Evolutionary conservation across 2,113 vertebrate species (phyloP).

Genomic region (Hyaena hyaena): DNA sequence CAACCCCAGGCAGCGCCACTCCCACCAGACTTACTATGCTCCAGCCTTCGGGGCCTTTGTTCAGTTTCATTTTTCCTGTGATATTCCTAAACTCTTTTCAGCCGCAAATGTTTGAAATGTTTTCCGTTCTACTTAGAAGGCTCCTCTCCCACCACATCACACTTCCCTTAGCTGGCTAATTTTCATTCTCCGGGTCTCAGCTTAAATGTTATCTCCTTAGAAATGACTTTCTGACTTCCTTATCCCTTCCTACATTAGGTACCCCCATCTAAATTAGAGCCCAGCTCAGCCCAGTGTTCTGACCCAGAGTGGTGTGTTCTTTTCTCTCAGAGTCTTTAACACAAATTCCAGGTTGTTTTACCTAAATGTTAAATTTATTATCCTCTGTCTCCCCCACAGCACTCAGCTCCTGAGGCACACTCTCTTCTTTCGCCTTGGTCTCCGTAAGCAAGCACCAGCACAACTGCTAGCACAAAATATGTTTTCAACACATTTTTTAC

Average conservation of each 20-base stretch:
- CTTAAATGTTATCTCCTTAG: not conserved
- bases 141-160: not conserved
- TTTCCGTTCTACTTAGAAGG: not conserved
- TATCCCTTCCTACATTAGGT: not conserved
- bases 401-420: not conserved
- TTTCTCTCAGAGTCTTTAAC: not conserved
- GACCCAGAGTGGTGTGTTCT: not conserved
- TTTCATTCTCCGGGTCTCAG: not conserved
- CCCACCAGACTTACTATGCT: accelerated
- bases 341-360: not conserved
- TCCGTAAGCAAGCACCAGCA: not conserved
- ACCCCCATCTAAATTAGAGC: not conserved
- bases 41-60: not conserved
- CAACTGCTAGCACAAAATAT: not conserved
- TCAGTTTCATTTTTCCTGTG: not conserved
- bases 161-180: not conserved
- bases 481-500: not conserved
- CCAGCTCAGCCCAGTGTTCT: not conserved
- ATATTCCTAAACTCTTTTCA: not conserved
- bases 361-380: not conserved
- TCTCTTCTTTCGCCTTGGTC: not conserved
- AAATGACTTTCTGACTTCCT: not conserved
- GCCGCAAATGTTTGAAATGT: not conserved
- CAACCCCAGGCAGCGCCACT: not conserved
- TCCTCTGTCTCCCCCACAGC: not conserved